Base-by-base conservation (phyloP, 2,113 vertebrate genomes). In the Istiophorus platypterus region DNA sequence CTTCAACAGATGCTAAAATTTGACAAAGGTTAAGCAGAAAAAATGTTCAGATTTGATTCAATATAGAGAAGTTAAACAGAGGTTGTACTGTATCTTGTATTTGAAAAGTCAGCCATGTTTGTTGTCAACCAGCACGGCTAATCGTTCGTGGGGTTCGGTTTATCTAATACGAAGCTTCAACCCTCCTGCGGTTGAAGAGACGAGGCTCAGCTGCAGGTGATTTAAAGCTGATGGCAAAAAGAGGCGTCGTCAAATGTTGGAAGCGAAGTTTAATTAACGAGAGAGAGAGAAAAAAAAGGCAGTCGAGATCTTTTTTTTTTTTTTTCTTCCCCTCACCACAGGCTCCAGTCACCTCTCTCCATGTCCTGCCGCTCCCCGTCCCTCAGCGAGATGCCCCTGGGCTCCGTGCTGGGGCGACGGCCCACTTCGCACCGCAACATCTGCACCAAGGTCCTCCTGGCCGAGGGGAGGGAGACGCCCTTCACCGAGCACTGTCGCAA, bases 361-460 rank as follows among this genome's bases (percentile, higher is more conserved):
- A 92, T 95, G 77, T 88, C 94, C 1, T 96, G 96, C 62, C 93
- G 70, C 63, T 92, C 95, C 5, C 85, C 95, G 0, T 89, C 93
- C 1, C 76, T 92, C n/a, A 94, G 95, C 57, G 96, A 96, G 72
- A 95, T 95, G 95, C 93, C 96, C 18, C 57, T 88, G 0, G 86
- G 92, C 29, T 88, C 94, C 0, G 90, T 95, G 0, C 90, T 95
- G 0, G 95, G 96, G 24, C 95, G 93, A 41, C 96, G 96, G 89
- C 95, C 97, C 0, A 95, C 95, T 0, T 94, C 94, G 81, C 97
- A 97, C 84, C 95, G 97, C 57, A 96, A 97, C 93, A 96, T 97
- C 91, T 96, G 96, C 95, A 98, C 98, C 79, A 98, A 98, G 86
- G 96, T 97, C 71, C 95, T 99, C 64, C 94, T 98, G 94, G 97